phyloP scores from a whole-genome alignment of 1,140 invertebrate genomes.

The Holotrichia oblita region DNA sequence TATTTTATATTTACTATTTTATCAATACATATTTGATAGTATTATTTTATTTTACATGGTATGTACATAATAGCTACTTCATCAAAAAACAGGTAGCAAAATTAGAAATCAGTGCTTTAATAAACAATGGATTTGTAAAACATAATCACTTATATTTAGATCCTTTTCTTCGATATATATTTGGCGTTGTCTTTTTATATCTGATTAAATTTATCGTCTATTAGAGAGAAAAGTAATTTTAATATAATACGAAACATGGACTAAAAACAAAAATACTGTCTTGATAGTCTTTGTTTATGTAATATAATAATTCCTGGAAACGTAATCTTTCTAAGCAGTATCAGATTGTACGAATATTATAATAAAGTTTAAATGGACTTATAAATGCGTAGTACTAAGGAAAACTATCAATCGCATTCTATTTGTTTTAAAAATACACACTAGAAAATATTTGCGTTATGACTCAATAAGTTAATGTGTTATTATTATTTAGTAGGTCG shows the following conservation, averaged over 20 bases:
- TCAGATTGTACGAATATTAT: not conserved
- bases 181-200: not conserved
- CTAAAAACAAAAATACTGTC: not conserved
- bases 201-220: not conserved
- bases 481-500: too few species aligned
- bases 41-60: not conserved
- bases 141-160: conserved; percentile 1
- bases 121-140: not conserved
- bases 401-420: too few species aligned
- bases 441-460: too few species aligned
- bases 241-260: conserved; percentile 9
- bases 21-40: not conserved
- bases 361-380: not conserved
- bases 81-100: conserved; percentile 3
- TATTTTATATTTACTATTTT: not conserved
- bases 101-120: not conserved
- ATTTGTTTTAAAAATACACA: too few species aligned
- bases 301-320: conserved; percentile 12
- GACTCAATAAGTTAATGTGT: too few species aligned
- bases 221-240: not conserved
- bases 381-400: not conserved
- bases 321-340: not conserved
- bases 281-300: conserved; percentile 12
- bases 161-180: not conserved
- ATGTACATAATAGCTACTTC: not conserved